These are phyloP conservation scores for Microctonus brassicae DNA, from an alignment of 2,888 invertebrate genomes.

Conservation along the genomic window DNA sequence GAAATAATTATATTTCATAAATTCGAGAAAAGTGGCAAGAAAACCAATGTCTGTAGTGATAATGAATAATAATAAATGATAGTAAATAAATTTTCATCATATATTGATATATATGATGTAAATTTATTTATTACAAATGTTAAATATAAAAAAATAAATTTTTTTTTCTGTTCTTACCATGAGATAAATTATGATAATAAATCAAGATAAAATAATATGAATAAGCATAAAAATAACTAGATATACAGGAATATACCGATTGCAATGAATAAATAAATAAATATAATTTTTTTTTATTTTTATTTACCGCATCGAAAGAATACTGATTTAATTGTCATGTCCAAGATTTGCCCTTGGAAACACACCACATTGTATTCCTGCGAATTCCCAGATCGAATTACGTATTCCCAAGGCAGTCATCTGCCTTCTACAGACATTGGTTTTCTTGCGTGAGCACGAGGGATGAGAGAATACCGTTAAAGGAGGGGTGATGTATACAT, in stretches of 20 bases:
- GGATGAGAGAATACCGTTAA: too few relatives aligned
- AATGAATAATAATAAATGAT: too few relatives aligned
- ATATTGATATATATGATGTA: not conserved
- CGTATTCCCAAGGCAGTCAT: slow-evolving; percentile 31
- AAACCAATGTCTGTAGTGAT: too few relatives aligned
- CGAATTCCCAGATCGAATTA: slow-evolving; percentile 31
- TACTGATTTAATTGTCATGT: slow-evolving; percentile 18
- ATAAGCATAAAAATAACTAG: too few relatives aligned
- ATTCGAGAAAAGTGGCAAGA: too few relatives aligned
- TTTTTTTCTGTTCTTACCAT: not conserved
- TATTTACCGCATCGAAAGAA: not conserved
- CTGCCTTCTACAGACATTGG: slow-evolving; percentile 34
- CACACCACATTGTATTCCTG: not conserved
- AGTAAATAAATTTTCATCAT: too few relatives aligned
- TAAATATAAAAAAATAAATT: too few relatives aligned
- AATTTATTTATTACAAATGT: not conserved
- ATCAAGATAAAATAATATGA: too few relatives aligned
- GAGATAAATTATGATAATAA: too few relatives aligned
- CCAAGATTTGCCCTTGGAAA: not conserved
- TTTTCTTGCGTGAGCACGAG: slow-evolving; percentile 15
- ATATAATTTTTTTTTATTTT: not conserved
- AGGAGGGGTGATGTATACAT: not conserved
- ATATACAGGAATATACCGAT: too few relatives aligned
- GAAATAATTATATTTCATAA: too few relatives aligned
- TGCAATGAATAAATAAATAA: too few relatives aligned